Percentiles rank a stretch among this genome's conserved stretches.
Evolutionary conservation across 2,888 invertebrate genomes (phyloP).

Genomic region (Nemapogon koenigi): DNA sequence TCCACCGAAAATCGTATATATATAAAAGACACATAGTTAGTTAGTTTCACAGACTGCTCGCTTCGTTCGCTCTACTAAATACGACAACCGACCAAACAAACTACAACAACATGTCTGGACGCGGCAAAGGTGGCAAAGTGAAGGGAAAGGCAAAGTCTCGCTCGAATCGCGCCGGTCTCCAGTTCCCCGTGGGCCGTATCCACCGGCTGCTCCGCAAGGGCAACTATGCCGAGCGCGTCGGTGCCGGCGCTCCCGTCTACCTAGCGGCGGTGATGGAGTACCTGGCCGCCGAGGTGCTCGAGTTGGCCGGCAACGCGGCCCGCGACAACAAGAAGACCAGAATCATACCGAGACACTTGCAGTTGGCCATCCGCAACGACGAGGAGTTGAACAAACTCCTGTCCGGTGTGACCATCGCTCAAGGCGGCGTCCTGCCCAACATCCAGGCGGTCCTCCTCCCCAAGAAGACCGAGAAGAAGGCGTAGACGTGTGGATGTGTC

Average conservation of each 20-base stretch:
- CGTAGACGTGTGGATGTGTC: too few relatives aligned
- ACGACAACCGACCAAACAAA: too few relatives aligned
- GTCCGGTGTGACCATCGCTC: slow-evolving; percentile 80
- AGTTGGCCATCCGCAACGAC: slow-evolving; percentile 81
- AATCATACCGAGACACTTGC: slow-evolving; percentile 81
- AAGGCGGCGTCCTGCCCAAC: slow-evolving; percentile 85
- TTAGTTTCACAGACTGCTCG: too few relatives aligned
- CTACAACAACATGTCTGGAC: slow-evolving; percentile 18
- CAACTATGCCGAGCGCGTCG: slow-evolving; percentile 67
- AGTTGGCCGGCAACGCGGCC: slow-evolving; percentile 71
- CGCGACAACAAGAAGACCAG: slow-evolving; percentile 73
- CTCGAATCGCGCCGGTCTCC: slow-evolving; percentile 63
- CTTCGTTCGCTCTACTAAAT: slow-evolving; percentile 1
- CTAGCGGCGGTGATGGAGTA: slow-evolving; percentile 70
- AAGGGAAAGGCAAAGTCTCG: slow-evolving; percentile 51
- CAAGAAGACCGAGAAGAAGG: slow-evolving; percentile 55
- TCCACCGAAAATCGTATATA: neutral
- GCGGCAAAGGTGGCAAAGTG: slow-evolving; percentile 36
- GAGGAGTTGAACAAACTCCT: slow-evolving; percentile 82
- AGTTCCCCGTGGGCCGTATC: slow-evolving; percentile 67
- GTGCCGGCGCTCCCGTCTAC: slow-evolving; percentile 60
- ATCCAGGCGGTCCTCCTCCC: slow-evolving; percentile 78
- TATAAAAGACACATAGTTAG: neutral
- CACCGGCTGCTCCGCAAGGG: slow-evolving; percentile 67
- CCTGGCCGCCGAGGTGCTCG: slow-evolving; percentile 72